Evolutionary conservation across 2,888 invertebrate species (phyloP), one percentile per base, ranked within the genome.

Genomic region (Pristionchus japonicus): DNA sequence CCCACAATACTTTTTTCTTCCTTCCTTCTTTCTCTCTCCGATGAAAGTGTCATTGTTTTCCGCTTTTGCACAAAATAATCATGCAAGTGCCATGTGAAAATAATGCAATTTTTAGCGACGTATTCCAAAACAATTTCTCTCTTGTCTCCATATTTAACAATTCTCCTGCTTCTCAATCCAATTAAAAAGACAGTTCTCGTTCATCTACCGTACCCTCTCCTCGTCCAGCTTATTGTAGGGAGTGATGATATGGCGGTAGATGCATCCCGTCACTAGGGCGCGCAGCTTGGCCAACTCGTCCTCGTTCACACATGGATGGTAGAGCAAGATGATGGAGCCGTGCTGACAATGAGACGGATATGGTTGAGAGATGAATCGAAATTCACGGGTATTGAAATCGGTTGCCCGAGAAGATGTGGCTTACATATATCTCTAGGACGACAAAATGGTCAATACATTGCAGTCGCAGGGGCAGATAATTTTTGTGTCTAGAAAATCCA

Each of bases 291-390:
- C 94, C 0, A 97, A 95, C 95, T 97, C 96, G 20, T 95, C 94
- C 0, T 95, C 95, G 94, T 96, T 96, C 9, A 97, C 96, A 95
- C 97, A 97, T 0, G 97, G 97, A 95, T 97, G 97, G 94, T 97
- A 97, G n/a, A 97, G 95, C 96, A 97, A 96, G 1, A 97, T 97
- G 64, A 97, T 95, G 11, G 96, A 96, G 17, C 97, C 97, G 94
- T 97, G 97, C 96, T 97, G 90, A 83, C 89, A 57, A n/a, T n/a
- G n/a, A n/a, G n/a, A 27, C 34, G 37, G 15, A 83, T 61, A 27
- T 43, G 67, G 47, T 49, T 47, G 27, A 27, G 49, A 49, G 57
- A 13, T n/a, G 17, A 64, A 6, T n/a, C 17, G 23, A 34, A 27
- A 31, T 52, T 52, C 0, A 20, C 23, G 20, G 52, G 0, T 3